Evolutionary conservation across 1,140 invertebrate species (phyloP).

Genomic region (Pygmarrhopalites habei): DNA sequence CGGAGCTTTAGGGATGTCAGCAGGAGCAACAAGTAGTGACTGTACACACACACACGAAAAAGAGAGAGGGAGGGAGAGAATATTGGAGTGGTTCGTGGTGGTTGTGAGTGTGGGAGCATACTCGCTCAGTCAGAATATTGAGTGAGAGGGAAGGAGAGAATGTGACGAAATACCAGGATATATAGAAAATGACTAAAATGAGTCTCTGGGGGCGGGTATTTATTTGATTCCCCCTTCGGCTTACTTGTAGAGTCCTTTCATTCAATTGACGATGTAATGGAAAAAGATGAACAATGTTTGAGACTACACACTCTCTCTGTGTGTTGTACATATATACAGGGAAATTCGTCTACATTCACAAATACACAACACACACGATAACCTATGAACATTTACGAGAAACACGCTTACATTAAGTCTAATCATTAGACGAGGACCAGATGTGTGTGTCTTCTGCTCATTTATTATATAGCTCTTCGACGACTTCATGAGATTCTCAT

Average conservation of each 20-base stretch:
- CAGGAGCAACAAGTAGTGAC: too few species aligned
- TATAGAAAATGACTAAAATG: constrained; percentile 11
- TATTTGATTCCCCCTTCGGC: constrained; percentile 10
- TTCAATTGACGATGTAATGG: constrained; percentile 8
- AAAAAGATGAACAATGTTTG: not conserved
- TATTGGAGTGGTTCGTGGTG: too few species aligned
- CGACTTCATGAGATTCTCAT: too few species aligned
- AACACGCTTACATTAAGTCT: constrained; percentile 2
- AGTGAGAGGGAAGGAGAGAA: not conserved
- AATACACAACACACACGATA: not conserved
- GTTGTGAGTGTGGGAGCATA: too few species aligned
- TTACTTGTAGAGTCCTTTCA: constrained; percentile 2
- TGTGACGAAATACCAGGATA: constrained; percentile 9
- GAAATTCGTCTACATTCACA: not conserved
- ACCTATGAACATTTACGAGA: not conserved
- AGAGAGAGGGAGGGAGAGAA: too few species aligned
- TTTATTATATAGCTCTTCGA: constrained; percentile 10
- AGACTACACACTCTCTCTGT: too few species aligned
- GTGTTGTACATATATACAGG: not conserved
- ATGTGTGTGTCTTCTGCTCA: constrained; percentile 3
- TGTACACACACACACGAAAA: too few species aligned
- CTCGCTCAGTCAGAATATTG: too few species aligned
- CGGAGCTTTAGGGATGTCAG: constrained; percentile 1
- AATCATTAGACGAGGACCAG: constrained; percentile 9
- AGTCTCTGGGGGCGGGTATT: constrained; percentile 11